phyloP scores from a whole-genome alignment of 2,113 vertebrate species.

The Dendropsophus ebraccatus region DNA sequence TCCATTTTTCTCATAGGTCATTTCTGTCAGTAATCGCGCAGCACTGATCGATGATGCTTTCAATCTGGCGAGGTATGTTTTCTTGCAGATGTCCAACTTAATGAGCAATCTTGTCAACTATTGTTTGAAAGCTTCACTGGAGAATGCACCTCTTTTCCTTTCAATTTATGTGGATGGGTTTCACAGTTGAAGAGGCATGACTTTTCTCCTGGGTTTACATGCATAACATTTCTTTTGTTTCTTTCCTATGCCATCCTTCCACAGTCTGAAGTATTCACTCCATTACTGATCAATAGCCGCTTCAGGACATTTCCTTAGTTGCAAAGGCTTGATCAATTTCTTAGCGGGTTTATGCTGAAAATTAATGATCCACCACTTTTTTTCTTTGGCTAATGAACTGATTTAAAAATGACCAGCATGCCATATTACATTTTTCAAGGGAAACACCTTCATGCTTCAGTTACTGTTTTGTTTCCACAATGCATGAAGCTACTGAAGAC shows the following conservation, averaged over 20 bases:
- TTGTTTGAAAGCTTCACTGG: slow-evolving; percentile 38
- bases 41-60: slow-evolving; percentile 95
- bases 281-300: slow-evolving; percentile 67
- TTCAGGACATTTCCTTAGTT: slow-evolving; percentile 64
- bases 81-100: slow-evolving; percentile 63
- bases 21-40: slow-evolving; percentile 94
- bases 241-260: slow-evolving; percentile 47
- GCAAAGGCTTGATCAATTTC: slow-evolving; percentile 70
- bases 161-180: slow-evolving; percentile 31
- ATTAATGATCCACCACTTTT: slow-evolving; percentile 67
- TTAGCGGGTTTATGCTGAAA: slow-evolving; percentile 64
- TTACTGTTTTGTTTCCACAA: slow-evolving; percentile 56
- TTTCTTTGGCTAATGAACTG: slow-evolving; percentile 68
- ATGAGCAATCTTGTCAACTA: slow-evolving; percentile 47
- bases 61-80: slow-evolving; percentile 94
- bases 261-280: slow-evolving; percentile 53
- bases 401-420: slow-evolving; percentile 51
- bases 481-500: neutral
- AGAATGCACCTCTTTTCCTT: slow-evolving; percentile 3
- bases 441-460: slow-evolving; percentile 65
- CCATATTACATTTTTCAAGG: slow-evolving; percentile 59
- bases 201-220: slow-evolving; percentile 27
- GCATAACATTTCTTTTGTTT: neutral
- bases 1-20: slow-evolving; percentile 77
- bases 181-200: slow-evolving; percentile 44